Conservation (phyloP, 2,113 vertebrate species). For the Lophura nycthemera region DNA sequence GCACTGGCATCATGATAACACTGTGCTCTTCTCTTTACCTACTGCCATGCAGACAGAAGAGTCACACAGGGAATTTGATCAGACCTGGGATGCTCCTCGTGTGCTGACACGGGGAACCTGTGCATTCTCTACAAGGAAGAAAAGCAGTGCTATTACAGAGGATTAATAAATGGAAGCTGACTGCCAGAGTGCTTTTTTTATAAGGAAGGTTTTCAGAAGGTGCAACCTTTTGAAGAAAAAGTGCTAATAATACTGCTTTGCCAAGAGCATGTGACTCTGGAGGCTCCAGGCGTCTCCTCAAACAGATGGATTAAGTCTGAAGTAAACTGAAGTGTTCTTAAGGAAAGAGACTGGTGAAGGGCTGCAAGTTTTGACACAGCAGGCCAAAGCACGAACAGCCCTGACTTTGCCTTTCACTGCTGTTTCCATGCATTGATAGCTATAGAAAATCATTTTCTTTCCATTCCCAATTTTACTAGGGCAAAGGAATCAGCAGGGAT, state of each 20-base stretch:
- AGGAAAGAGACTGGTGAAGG: neutral
- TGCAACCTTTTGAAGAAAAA: neutral
- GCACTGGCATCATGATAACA: neutral
- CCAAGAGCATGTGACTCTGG: neutral
- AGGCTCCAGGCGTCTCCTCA: neutral
- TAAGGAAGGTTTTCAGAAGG: neutral
- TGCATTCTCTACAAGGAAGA: neutral
- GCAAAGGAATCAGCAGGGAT: neutral
- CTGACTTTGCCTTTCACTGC: neutral
- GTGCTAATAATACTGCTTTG: neutral
- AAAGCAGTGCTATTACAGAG: neutral
- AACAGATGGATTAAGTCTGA: neutral
- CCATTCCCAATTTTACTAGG: neutral
- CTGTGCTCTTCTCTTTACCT: neutral
- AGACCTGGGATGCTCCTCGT: neutral
- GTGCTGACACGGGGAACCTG: fast-evolving
- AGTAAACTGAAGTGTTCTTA: neutral
- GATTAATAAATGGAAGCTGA: neutral
- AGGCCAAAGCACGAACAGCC: neutral
- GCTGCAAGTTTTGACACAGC: neutral
- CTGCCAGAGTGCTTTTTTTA: neutral
- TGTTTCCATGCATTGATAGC: neutral
- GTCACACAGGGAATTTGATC: neutral
- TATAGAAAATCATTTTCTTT: neutral
- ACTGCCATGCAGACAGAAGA: neutral